Evolutionary conservation across 2,888 invertebrate genomes (phyloP).

Genomic region (Dynastes maya): DNA sequence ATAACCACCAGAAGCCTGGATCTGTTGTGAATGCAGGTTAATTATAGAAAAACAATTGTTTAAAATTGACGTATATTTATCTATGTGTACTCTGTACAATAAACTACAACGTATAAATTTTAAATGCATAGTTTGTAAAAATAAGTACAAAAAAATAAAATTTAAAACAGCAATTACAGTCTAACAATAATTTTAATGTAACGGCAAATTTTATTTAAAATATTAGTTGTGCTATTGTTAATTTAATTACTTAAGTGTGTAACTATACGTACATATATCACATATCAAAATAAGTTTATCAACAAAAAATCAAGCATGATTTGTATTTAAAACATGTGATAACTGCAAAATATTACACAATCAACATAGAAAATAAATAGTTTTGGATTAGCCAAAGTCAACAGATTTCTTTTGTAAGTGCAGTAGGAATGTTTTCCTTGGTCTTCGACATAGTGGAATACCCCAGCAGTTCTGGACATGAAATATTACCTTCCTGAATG

Average conservation of each 20-base stretch:
- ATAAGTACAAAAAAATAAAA: slow-evolving; percentile 43
- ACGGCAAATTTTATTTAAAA: slow-evolving; percentile 14
- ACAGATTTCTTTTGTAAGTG: slow-evolving; percentile 71
- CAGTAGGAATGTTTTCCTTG: slow-evolving; percentile 87
- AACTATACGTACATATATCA: slow-evolving; percentile 42
- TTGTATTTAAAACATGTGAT: slow-evolving; percentile 26
- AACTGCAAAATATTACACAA: slow-evolving; percentile 43
- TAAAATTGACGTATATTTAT: slow-evolving; percentile 25
- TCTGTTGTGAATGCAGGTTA: no score
- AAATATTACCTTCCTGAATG: slow-evolving; percentile 80
- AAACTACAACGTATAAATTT: slow-evolving; percentile 17
- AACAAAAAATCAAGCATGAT: slow-evolving; percentile 3
- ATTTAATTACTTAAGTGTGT: slow-evolving; percentile 29
- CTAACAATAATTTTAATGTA: slow-evolving; percentile 1
- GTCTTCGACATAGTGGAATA: slow-evolving; percentile 84
- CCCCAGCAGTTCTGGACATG: slow-evolving; percentile 86
- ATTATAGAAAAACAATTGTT: no score
- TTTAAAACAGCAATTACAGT: neutral
- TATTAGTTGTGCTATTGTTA: slow-evolving; percentile 35
- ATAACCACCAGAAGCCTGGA: no score
- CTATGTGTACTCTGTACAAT: slow-evolving; percentile 27
- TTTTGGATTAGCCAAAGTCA: slow-evolving; percentile 47
- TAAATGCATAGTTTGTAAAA: slow-evolving; percentile 41
- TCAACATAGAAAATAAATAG: slow-evolving; percentile 32
- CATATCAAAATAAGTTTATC: slow-evolving; percentile 25